Base-by-base conservation (phyloP, 2,113 vertebrate species). In the Herpetotheres cachinnans region DNA sequence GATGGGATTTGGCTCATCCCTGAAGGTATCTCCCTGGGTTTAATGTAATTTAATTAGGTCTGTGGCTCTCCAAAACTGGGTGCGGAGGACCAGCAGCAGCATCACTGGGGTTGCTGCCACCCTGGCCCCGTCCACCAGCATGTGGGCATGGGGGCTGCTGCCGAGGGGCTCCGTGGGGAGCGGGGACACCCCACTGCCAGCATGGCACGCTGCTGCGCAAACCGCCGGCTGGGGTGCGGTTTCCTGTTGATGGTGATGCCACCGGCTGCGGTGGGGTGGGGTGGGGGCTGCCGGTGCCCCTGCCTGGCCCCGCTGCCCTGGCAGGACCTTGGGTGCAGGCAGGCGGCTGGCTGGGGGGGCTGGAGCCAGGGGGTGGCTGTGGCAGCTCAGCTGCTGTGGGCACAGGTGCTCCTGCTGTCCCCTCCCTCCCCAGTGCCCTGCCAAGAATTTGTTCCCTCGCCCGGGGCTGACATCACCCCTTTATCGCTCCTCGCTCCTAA, bases 361-460 rank as follows among this genome's bases (percentile, higher is more conserved):
- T 2, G 3, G n/a, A 25, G 26, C 21, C 3, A 10, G 44, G 0
- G 1, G 2, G 1, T 6, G 15, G 50, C 44, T 5, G 5, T 14
- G 24, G 17, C 0, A 0, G 72, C 40, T 67, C 88, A 92, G 86
- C 90, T 89, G 88, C 63, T 18, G 2, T 2, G 6, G 74, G 59
- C 81, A 71, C 86, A 87, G 71, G 69, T 63, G 80, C 65, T 83
- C 32, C 59, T 38, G n/a, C 42, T 1, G 2, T 92, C 47, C 30
- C 65, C 58, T 94, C 82, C 82, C 79, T 88, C 42, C 80, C 27
- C 34, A 54, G 34, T 16, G 13, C 56, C 50, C 61, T 96, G 95
- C 83, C 94, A 97, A 94, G 92, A 91, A 94, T 96, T 93, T 95
- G 77, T 92, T 95, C 91, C 70, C 72, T 87, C 44, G 2, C 58